Conservation (phyloP, 2,888 invertebrate genomes). For the Agriopis marginaria region DNA sequence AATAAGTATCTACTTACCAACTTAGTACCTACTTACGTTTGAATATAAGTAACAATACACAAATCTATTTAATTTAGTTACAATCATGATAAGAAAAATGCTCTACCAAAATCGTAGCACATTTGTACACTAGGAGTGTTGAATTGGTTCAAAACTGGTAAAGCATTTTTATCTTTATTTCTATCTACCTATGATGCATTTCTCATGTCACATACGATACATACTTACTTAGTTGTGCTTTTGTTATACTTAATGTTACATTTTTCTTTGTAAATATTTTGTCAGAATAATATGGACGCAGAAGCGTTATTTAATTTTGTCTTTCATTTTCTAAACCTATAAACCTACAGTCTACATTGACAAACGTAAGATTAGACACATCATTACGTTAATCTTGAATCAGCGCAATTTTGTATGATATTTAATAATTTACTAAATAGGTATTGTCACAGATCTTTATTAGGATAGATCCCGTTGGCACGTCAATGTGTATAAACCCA, state of each 20-base stretch:
- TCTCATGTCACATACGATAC: conserved; percentile 57
- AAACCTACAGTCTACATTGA: background rate
- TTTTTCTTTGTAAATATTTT: conserved; percentile 83
- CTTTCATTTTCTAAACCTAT: conserved; percentile 48
- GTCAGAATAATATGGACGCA: conserved; percentile 75
- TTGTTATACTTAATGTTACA: conserved; percentile 74
- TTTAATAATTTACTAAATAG: no score
- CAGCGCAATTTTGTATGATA: background rate
- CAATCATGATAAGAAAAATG: conserved; percentile 5
- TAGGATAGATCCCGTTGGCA: no score
- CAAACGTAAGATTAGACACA: background rate
- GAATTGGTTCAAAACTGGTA: background rate
- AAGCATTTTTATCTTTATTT: conserved; percentile 12
- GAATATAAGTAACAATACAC: background rate
- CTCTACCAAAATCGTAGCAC: background rate
- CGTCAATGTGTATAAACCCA: no score
- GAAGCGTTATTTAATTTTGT: conserved; percentile 67
- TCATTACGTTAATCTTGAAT: no score
- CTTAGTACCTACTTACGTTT: background rate
- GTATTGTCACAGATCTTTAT: no score
- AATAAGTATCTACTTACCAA: background rate
- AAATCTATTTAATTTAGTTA: background rate
- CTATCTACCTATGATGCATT: conserved; percentile 68
- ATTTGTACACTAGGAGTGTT: background rate
- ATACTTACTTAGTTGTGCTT: conserved; percentile 68